These are phyloP conservation scores for Ardeotis arabs DNA, from an alignment of 2,113 vertebrate species.

Conservation along the genomic window DNA sequence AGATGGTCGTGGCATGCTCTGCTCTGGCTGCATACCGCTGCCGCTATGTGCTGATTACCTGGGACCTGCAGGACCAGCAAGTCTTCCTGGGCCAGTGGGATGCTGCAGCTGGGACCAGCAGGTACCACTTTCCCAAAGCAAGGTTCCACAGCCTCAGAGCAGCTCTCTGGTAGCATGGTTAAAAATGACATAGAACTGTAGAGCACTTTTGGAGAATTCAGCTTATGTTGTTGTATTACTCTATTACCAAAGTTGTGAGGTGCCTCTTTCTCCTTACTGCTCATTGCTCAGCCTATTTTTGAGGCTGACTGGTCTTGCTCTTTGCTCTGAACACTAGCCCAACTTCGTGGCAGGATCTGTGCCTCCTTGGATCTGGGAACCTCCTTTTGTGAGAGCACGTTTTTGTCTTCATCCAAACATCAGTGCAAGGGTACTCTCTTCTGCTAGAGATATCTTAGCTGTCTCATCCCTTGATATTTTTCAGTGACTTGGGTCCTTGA, in stretches of 20 bases:
- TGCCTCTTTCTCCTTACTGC: neutral
- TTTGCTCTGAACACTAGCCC: neutral
- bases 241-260: neutral
- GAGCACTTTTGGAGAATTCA: neutral
- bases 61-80: neutral
- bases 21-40: neutral
- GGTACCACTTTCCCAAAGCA: neutral
- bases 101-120: neutral
- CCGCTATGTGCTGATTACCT: neutral
- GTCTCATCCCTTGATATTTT: neutral
- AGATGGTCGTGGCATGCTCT: neutral
- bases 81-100: neutral
- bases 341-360: neutral
- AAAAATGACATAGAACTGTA: neutral
- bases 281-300: neutral
- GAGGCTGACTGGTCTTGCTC: neutral
- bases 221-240: neutral
- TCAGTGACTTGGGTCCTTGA: neutral
- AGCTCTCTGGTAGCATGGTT: neutral
- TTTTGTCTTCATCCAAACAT: neutral
- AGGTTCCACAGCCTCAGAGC: neutral
- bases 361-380: neutral
- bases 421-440: neutral
- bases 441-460: neutral
- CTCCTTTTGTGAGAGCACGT: neutral